Evolutionary conservation across 2,113 vertebrate genomes (phyloP).

Genomic region (Phycodurus eques): DNA sequence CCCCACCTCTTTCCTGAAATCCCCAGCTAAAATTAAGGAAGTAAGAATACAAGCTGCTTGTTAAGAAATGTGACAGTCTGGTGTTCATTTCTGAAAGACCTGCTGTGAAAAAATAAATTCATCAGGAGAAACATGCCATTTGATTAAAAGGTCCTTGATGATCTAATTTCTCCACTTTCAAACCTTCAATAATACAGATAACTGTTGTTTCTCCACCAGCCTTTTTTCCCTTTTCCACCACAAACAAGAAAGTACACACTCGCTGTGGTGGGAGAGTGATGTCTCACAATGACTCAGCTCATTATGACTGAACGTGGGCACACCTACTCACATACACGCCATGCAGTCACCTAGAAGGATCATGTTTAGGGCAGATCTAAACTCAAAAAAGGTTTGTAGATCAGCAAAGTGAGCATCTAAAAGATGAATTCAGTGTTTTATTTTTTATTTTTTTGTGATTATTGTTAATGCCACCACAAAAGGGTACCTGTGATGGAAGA

Average conservation of each 20-base stretch:
- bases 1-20: conserved; percentile 10
- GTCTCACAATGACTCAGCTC: conserved; percentile 25
- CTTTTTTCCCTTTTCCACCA: not conserved
- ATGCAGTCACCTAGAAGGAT: conserved; percentile 2
- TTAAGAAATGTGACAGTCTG: not conserved
- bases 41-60: not conserved
- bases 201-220: not conserved
- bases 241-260: not conserved
- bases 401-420: no score
- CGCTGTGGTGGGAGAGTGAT: not conserved
- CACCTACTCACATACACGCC: conserved; percentile 18
- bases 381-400: not conserved
- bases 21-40: conserved; percentile 12
- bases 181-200: not conserved
- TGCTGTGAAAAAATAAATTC: not conserved
- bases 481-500: no score
- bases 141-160: not conserved
- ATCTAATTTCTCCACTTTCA: not conserved
- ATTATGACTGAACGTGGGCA: conserved; percentile 31
- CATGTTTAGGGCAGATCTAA: conserved; percentile 10
- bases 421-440: no score
- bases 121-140: not conserved
- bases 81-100: not conserved
- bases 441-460: no score
- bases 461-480: no score